These are phyloP conservation scores for Phoxinus dragarum DNA, from an alignment of 2,797 vertebrate genomes.

Conservation along the genomic window DNA sequence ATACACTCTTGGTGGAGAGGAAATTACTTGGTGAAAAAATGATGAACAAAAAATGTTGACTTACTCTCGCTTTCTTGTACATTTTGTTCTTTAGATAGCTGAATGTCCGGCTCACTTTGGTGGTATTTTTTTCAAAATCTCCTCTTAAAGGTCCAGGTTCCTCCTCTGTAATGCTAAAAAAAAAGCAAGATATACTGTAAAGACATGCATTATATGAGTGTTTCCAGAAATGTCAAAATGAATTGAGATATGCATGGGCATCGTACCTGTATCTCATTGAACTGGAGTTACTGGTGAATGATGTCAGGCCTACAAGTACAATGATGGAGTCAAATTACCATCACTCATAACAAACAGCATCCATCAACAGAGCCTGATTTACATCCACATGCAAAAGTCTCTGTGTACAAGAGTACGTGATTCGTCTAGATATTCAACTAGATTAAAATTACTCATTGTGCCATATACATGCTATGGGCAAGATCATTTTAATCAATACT, in stretches of 20 bases:
- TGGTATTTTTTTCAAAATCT: constrained; percentile 85
- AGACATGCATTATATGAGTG: neutral
- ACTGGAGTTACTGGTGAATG: constrained; percentile 74
- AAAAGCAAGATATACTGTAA: neutral
- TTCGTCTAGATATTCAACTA: neutral
- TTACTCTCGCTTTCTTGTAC: constrained; percentile 96
- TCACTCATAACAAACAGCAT: constrained; percentile 17
- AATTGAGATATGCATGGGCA: neutral
- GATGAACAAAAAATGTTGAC: constrained; percentile 54
- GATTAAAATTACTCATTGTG: neutral
- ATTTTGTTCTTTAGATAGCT: constrained; percentile 99
- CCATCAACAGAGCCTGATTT: neutral
- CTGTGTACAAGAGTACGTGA: neutral
- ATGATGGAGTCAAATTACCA: neutral
- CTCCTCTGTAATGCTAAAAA: constrained; percentile 89
- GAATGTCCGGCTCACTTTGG: constrained; percentile 97
- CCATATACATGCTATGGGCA: neutral
- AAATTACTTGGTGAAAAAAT: neutral
- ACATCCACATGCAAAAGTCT: constrained; percentile 15
- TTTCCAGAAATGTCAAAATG: neutral
- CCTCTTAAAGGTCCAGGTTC: constrained; percentile 83
- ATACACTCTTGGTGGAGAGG: neutral
- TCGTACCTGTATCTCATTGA: constrained; percentile 89
- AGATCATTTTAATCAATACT: neutral
- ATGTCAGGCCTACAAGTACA: constrained; percentile 80